Percentiles rank a stretch among this genome's conserved stretches.
Conservation (phyloP, 1,140 invertebrate species). For the Ceratitis capitata region DNA sequence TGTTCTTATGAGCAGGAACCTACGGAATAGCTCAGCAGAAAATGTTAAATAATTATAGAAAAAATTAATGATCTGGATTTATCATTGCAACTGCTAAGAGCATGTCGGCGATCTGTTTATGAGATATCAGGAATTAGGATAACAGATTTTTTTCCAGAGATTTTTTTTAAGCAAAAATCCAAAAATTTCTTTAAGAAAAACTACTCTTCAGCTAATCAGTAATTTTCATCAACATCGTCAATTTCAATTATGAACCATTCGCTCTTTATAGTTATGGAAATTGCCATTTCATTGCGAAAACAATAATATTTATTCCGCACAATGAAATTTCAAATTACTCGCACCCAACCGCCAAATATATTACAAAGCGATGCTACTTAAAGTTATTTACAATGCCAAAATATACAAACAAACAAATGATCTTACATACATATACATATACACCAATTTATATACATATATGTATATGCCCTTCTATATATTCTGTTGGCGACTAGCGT, state of each 20-base stretch:
- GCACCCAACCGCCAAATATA: not conserved
- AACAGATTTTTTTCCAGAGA: too few relatives aligned
- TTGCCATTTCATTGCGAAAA: constrained; percentile 35
- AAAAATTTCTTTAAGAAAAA: too few relatives aligned
- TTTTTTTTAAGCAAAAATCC: too few relatives aligned
- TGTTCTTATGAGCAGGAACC: too few relatives aligned
- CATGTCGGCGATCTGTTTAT: too few relatives aligned
- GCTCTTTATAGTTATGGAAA: not conserved
- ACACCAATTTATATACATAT: too few relatives aligned
- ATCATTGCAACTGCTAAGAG: too few relatives aligned
- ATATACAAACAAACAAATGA: not conserved
- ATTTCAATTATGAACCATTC: not conserved
- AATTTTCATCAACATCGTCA: not conserved
- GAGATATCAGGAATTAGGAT: too few relatives aligned
- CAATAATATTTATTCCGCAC: constrained; percentile 34
- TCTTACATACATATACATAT: not conserved
- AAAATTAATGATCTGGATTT: too few relatives aligned
- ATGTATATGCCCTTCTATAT: not conserved
- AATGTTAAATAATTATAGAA: too few relatives aligned
- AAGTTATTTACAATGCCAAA: not conserved
- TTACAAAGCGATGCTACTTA: not conserved
- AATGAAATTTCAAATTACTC: constrained; percentile 34
- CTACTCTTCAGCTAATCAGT: too few relatives aligned
- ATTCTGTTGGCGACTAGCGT: not conserved
- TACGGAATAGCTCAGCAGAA: too few relatives aligned